These are phyloP conservation scores for Numenius phaeopus DNA, from an alignment of 2,797 vertebrate species.

Conservation along the genomic window DNA sequence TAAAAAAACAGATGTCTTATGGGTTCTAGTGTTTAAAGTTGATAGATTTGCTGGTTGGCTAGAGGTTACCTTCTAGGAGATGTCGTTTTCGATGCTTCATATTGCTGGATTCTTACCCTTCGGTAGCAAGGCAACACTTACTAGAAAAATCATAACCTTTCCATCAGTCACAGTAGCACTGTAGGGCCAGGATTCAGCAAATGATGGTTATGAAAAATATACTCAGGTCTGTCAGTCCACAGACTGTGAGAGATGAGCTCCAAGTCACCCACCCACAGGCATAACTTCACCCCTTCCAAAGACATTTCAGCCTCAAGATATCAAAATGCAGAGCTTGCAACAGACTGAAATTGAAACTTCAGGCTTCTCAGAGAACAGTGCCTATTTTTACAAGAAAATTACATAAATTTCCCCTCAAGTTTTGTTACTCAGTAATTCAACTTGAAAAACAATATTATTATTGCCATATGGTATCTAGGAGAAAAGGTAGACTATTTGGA, in stretches of 20 bases:
- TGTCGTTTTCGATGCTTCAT: neutral
- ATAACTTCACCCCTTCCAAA: neutral
- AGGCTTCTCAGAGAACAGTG: neutral
- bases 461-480: neutral
- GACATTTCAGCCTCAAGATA: conserved; percentile 2
- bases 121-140: neutral
- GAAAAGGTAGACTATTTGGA: neutral
- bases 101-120: conserved; percentile 7
- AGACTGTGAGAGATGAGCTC: neutral
- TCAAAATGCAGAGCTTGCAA: neutral
- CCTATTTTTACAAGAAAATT: conserved; percentile 27
- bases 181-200: neutral
- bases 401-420: neutral
- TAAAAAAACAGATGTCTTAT: neutral
- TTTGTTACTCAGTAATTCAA: neutral
- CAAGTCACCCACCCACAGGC: conserved; percentile 31
- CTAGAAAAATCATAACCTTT: conserved; percentile 25
- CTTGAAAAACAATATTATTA: neutral
- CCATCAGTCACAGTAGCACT: neutral
- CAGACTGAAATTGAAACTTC: conserved; percentile 1
- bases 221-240: conserved; percentile 26
- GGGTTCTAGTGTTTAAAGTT: neutral
- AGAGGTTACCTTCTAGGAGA: conserved; percentile 31
- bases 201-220: neutral
- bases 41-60: conserved; percentile 49